Evolutionary conservation across 2,797 vertebrate species (phyloP), one percentile per base, ranked within the genome.

Genomic region (Rhadinocentrus ornatus): DNA sequence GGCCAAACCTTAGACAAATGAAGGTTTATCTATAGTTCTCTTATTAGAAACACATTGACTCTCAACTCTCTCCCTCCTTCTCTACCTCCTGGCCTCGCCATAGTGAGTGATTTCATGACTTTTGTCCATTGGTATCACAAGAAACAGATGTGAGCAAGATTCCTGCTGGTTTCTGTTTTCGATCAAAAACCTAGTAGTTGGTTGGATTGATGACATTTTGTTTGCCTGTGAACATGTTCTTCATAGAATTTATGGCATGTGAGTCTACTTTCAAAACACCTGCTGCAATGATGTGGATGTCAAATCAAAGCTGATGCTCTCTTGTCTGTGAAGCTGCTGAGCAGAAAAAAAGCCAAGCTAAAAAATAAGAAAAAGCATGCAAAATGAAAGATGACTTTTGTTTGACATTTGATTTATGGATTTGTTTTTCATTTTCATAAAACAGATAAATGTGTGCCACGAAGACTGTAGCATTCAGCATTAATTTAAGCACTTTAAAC

Each of bases 111-210:
- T 93, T 93, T 92, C 90, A 93, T 92, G 89, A 93, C 88, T 93
- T 91, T 93, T 89, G 91, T 93, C 87, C 73, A 29, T 78, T 77
- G 75, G 74, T 73, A 86, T 92, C 92, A 92, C 92, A 89, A 88
- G 88, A 93, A 93, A 92, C 91, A 94, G 92, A 95, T 94, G 93
- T 94, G 89, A 73, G 75, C 62, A 57, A 85, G 86, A 91, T 88
- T 92, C 87, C 84, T 88, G 83, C 63, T 77, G 78, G 79, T 89
- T 93, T 90, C 89, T 91, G 88, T 83, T 92, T 93, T 88, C 57
- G 82, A 88, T 92, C 73, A 80, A 87, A 73, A 84, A 76, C 71
- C 86, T 88, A 65, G 84, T 92, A 85, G 88, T 91, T 77, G 78
- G 76, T 88, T 9, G 61, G 86, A 86, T 83, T 90, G 90, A 93